Percentiles rank a stretch among this genome's conserved stretches.
These are phyloP conservation scores for Phengaris arion DNA, from an alignment of 2,888 invertebrate genomes.

Conservation along the genomic window DNA sequence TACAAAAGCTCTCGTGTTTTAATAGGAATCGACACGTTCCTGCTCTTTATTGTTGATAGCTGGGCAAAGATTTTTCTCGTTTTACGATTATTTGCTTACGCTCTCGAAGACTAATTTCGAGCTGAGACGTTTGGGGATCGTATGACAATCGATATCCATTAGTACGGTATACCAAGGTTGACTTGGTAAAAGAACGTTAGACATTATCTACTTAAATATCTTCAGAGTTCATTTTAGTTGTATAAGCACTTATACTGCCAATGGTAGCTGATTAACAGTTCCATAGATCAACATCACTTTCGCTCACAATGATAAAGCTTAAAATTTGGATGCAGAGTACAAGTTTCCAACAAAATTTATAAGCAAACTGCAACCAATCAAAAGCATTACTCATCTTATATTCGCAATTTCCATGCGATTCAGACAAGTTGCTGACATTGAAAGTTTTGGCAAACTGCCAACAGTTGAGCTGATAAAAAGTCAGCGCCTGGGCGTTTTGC, in stretches of 20 bases:
- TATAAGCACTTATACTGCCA: no score
- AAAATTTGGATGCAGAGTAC: neutral
- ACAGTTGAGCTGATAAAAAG: neutral
- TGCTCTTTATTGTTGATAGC: no score
- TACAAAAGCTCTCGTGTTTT: neutral
- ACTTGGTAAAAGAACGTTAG: neutral
- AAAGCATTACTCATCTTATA: constrained; percentile 1
- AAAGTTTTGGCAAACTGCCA: constrained; percentile 12
- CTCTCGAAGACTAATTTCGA: neutral
- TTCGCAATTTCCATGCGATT: neutral
- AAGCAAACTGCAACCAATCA: constrained; percentile 11
- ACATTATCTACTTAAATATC: neutral
- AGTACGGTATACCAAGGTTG: neutral
- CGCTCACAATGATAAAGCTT: neutral
- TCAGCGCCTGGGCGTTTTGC: neutral
- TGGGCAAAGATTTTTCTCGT: neutral
- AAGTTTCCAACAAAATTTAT: neutral
- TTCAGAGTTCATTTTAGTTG: no score
- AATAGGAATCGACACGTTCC: neutral
- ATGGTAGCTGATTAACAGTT: no score
- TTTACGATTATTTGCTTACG: neutral
- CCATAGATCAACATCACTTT: neutral
- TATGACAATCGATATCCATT: constrained; percentile 14
- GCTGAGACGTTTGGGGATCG: neutral
- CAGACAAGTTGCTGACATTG: constrained; percentile 12